Evolutionary conservation across 2,113 vertebrate species (phyloP), one percentile per base, ranked within the genome.

Genomic region (Cathartes aura): DNA sequence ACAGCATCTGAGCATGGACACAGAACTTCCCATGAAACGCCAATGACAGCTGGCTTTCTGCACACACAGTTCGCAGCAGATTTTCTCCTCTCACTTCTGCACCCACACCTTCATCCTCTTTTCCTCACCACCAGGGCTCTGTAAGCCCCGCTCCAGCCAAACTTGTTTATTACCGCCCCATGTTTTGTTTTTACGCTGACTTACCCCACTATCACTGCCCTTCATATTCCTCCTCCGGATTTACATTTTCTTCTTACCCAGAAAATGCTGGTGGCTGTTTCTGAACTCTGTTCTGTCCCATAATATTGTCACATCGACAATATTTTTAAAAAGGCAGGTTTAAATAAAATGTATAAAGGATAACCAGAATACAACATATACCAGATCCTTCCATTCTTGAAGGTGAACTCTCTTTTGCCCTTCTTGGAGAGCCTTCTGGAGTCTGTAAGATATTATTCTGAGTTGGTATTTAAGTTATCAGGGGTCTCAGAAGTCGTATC

Each of bases 1-100:
- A 23, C 23, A 40, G 26, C 1, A 0, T 6, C 50, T 53, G 60
- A 53, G 30, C 11, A 9, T 1, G 24, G 55, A 23, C 47, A 30
- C 40, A 19, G 62, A 68, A 5, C 18, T 70, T 40, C 38, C 32
- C 20, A 5, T 2, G 30, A 75, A 74, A 62, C 0, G 4, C 24
- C 30, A 36, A 1, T 15, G 56, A 8, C 14, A 40, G 62, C 12
- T 63, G 73, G 15, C 20, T 40, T 84, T 24, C 34, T 67, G 27
- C 24, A 43, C 12, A 5, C 20, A 43, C 5, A 6, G 5, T 60
- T 85, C n/a, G 30, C 6, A 27, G 30, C 8, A 70, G 15, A n/a
- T 74, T 73, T 62, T 73, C n/a, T 82, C 14, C 11, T 74, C 32
- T 74, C 38, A 2, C 3, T 66, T 86, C 71, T 92, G 48, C 26